Conservation (phyloP, 2,888 invertebrate species). For the Uropetala carovei region DNA sequence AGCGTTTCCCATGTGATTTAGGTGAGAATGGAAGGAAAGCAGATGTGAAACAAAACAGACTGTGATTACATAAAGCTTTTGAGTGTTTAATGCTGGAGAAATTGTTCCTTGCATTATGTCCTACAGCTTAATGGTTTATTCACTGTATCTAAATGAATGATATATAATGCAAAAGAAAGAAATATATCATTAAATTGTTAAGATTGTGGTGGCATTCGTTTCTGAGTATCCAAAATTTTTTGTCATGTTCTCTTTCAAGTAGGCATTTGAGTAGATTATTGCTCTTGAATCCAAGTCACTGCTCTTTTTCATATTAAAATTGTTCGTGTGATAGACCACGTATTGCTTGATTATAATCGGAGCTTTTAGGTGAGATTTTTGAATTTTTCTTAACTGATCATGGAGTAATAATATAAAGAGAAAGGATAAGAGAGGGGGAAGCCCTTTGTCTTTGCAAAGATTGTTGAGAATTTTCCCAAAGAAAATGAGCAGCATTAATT, state of each 20-base stretch:
- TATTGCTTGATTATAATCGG: not conserved
- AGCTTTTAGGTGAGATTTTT: conserved; percentile 3
- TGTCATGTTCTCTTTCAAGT: not conserved
- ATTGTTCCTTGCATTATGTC: conserved; percentile 13
- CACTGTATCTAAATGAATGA: not conserved
- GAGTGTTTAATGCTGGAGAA: not conserved
- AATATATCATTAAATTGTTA: not conserved
- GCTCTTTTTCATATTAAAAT: not conserved
- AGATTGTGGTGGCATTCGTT: not conserved
- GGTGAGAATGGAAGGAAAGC: conserved; percentile 9
- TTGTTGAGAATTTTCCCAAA: not conserved
- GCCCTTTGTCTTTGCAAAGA: conserved; percentile 1
- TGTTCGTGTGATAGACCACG: not conserved
- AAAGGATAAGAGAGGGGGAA: conserved; percentile 21
- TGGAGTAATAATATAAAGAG: conserved; percentile 31
- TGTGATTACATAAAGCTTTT: conserved; percentile 14
- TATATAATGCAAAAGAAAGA: too few species aligned
- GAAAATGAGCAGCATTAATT: not conserved
- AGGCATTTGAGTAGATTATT: not conserved
- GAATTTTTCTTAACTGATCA: not conserved
- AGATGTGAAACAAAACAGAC: conserved; percentile 49
- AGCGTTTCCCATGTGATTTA: conserved; percentile 29
- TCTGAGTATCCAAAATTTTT: not conserved
- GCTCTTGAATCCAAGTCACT: not conserved
- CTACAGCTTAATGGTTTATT: conserved; percentile 13